Percentiles rank a stretch among this genome's conserved stretches.
Conservation (phyloP, 2,888 invertebrate genomes). For the Danaus chrysippus region DNA sequence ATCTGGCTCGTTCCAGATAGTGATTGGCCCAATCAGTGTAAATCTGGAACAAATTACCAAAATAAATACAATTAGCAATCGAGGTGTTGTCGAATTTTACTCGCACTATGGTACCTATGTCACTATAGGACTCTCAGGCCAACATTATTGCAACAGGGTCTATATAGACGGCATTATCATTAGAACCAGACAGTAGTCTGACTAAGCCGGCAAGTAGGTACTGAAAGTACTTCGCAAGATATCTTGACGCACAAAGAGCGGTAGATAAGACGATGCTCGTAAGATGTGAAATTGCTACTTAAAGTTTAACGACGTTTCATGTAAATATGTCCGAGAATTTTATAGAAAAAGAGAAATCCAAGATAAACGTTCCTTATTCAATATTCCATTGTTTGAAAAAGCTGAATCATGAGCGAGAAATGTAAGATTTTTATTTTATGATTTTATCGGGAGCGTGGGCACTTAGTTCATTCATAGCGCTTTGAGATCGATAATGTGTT, state of each 20-base stretch:
- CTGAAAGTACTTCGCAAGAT: conserved; percentile 27
- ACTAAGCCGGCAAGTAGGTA: conserved; percentile 27
- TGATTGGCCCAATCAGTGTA: conserved; percentile 99
- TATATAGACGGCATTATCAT: conserved; percentile 19
- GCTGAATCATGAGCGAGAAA: conserved; percentile 42
- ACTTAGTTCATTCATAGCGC: conserved; percentile 32
- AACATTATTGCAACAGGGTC: conserved; percentile 12
- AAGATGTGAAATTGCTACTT: conserved; percentile 50
- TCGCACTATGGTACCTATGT: neutral
- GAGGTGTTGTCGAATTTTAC: too few relatives aligned
- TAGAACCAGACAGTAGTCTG: conserved; percentile 22
- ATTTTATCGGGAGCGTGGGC: conserved; percentile 27
- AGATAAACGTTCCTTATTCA: conserved; percentile 19
- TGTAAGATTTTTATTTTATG: conserved; percentile 28
- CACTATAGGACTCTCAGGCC: neutral
- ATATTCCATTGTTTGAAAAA: conserved; percentile 33
- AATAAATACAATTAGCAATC: neutral
- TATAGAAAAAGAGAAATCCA: conserved; percentile 24
- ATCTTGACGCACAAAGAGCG: conserved; percentile 43
- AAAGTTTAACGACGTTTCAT: conserved; percentile 53
- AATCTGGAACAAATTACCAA: conserved; percentile 82
- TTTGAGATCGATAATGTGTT: conserved; percentile 29
- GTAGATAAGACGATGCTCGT: conserved; percentile 44
- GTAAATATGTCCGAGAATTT: conserved; percentile 35
- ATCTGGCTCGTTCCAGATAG: conserved; percentile 94